phyloP scores from a whole-genome alignment of 2,888 invertebrate genomes.

The Lasius fuliginosus region DNA sequence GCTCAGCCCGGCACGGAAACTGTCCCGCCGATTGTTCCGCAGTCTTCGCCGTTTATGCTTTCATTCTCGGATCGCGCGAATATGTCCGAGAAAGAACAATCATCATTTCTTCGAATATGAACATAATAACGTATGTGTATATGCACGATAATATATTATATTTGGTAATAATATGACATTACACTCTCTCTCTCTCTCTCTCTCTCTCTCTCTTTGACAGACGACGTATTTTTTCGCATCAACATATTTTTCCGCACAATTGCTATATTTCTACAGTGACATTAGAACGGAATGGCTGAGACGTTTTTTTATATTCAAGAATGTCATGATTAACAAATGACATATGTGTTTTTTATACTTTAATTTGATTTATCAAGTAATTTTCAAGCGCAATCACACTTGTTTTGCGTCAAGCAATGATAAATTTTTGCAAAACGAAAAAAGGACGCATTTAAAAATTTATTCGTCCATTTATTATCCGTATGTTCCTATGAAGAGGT shows the following conservation, averaged over 20 bases:
- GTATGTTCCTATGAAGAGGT: neutral
- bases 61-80: slow-evolving; percentile 27
- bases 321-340: neutral
- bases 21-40: slow-evolving; percentile 61
- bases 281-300: neutral
- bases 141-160: too few species aligned
- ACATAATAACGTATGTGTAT: neutral
- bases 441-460: neutral
- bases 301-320: neutral
- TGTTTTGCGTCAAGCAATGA: neutral
- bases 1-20: slow-evolving; percentile 66
- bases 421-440: neutral
- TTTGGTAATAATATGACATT: too few species aligned
- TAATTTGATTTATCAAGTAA: neutral
- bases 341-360: neutral
- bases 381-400: neutral
- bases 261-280: neutral
- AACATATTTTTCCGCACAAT: neutral
- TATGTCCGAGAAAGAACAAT: neutral
- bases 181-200: too few species aligned
- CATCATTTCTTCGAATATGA: neutral
- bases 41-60: slow-evolving; percentile 30
- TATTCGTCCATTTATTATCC: neutral
- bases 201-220: too few species aligned
- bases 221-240: neutral